Evolutionary conservation across 2,888 invertebrate genomes (phyloP).

Genomic region (Chymomyza caudatula): DNA sequence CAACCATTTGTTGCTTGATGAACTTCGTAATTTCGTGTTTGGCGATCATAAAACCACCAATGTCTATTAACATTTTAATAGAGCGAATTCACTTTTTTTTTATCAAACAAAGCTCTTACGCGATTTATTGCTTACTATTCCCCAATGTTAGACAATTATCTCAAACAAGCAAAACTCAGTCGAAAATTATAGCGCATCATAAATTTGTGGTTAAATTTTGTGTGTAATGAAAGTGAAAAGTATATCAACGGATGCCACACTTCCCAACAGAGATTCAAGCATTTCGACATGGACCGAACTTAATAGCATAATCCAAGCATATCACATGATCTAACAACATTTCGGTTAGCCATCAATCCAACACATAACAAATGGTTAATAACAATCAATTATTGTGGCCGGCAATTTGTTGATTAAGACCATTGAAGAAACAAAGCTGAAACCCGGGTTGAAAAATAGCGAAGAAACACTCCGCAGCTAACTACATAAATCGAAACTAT

Average conservation of each 20-base stretch:
- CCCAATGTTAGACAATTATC: not conserved
- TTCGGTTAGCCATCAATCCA: constrained; percentile 1
- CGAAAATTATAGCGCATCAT: constrained; percentile 34
- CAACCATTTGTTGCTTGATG: not conserved
- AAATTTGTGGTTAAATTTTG: constrained; percentile 50
- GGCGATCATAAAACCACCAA: not conserved
- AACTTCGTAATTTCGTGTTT: not conserved
- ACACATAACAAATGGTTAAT: constrained; percentile 6
- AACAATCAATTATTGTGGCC: constrained; percentile 8
- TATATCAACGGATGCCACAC: constrained; percentile 53
- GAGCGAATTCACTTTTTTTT: not conserved
- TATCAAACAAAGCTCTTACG: not conserved
- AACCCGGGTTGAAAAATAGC: not conserved
- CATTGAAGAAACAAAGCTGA: not conserved
- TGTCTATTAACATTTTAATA: not conserved
- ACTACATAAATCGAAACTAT: not conserved
- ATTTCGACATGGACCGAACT: not conserved
- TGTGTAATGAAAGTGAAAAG: constrained; percentile 59
- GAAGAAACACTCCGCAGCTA: not conserved
- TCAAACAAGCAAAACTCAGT: constrained; percentile 4
- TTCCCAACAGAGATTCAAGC: constrained; percentile 16
- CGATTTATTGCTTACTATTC: not conserved
- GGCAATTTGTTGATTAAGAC: constrained; percentile 4
- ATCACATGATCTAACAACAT: constrained; percentile 5
- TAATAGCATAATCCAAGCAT: not conserved